phyloP scores from a whole-genome alignment of 92 coral and sea anemone species.

The Phenganax stokvisi region DNA sequence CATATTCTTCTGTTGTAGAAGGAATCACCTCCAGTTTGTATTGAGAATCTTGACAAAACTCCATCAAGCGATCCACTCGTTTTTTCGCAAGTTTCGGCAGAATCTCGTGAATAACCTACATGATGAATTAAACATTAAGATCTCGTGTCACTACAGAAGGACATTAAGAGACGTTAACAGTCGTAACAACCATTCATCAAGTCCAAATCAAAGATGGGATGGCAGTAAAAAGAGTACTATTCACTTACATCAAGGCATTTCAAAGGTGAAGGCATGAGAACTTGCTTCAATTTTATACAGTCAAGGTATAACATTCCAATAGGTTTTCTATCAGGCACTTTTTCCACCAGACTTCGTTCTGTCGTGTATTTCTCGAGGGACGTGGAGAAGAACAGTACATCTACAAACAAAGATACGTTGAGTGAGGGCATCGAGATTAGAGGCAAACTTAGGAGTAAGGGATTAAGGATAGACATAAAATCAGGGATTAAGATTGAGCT shows the following conservation, averaged over 20 bases:
- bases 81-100: constrained; percentile 86
- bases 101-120: constrained; percentile 89
- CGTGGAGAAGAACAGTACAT: constrained; percentile 78
- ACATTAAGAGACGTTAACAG: too few relatives aligned
- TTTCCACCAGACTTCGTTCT: constrained; percentile 82
- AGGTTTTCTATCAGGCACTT: constrained; percentile 72
- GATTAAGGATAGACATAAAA: too few relatives aligned
- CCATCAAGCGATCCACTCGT: constrained; percentile 79
- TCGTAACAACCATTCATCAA: too few relatives aligned
- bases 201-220: neutral
- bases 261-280: constrained; percentile 89
- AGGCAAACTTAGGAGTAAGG: neutral
- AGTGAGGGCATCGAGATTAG: neutral
- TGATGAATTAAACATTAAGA: neutral
- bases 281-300: constrained; percentile 78
- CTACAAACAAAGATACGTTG: constrained; percentile 36
- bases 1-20: constrained; percentile 73
- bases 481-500: too few relatives aligned
- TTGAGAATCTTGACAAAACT: constrained; percentile 96
- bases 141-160: neutral
- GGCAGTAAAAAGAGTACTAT: neutral
- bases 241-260: constrained; percentile 79
- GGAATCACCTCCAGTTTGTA: constrained; percentile 78
- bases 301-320: constrained; percentile 95
- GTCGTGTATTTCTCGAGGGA: constrained; percentile 86